These are phyloP conservation scores for Ameiurus melas DNA, from an alignment of 2,113 vertebrate genomes.

Conservation along the genomic window DNA sequence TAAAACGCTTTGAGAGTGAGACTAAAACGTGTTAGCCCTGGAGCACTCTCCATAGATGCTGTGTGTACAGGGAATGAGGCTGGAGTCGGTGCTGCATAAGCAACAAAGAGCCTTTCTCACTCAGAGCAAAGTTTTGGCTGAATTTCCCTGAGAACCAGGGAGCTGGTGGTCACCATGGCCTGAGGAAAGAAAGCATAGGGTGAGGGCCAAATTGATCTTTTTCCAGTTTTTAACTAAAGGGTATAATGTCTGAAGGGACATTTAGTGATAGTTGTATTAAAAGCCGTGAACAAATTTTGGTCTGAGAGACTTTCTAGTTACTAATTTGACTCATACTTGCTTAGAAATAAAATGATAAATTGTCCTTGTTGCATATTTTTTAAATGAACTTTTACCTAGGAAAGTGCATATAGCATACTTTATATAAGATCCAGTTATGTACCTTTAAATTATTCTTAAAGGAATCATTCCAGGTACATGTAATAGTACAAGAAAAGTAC, in stretches of 20 bases:
- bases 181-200: constrained; percentile 45
- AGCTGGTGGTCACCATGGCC: constrained; percentile 43
- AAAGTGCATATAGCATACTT: neutral
- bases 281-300: neutral
- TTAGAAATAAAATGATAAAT: neutral
- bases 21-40: constrained; percentile 25
- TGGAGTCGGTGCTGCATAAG: constrained; percentile 20
- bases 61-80: neutral
- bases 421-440: neutral
- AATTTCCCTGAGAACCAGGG: constrained; percentile 42
- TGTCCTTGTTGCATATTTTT: neutral
- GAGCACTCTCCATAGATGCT: constrained; percentile 15
- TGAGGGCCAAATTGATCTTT: constrained; percentile 53
- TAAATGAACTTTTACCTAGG: neutral
- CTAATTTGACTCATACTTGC: neutral
- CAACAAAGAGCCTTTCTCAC: constrained; percentile 47
- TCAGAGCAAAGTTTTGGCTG: constrained; percentile 13
- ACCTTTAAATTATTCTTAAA: neutral
- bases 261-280: neutral
- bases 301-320: neutral
- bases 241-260: constrained; percentile 29
- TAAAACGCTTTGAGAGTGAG: constrained; percentile 11
- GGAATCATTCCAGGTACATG: neutral
- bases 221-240: constrained; percentile 48
- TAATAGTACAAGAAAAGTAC: neutral